Evolutionary conservation across 1,140 invertebrate species (phyloP).

Genomic region (Reticulitermes speratus): DNA sequence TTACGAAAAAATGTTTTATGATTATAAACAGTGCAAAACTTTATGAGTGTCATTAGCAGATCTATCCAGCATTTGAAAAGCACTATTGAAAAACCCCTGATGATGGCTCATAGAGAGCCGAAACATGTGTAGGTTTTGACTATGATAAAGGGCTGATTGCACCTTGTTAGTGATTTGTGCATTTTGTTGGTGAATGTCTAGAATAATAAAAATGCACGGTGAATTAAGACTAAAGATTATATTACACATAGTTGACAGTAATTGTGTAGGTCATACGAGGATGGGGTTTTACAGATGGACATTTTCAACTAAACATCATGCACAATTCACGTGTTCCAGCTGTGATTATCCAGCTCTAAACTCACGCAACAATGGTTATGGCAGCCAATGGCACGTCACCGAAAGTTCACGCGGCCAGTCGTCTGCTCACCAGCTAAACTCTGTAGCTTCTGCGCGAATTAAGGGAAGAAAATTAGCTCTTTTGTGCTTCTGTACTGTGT

Average conservation of each 20-base stretch:
- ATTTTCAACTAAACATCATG: neutral
- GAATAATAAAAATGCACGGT: no score
- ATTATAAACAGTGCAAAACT: no score
- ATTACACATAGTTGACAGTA: neutral
- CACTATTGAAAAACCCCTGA: no score
- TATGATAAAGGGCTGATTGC: no score
- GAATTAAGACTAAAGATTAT: no score
- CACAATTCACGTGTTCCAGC: slow-evolving; percentile 2
- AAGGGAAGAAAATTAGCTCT: slow-evolving; percentile 11
- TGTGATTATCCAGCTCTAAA: neutral
- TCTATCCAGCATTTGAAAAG: no score
- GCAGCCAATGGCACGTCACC: neutral
- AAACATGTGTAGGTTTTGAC: no score
- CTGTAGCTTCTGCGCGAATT: neutral
- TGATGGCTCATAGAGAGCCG: no score
- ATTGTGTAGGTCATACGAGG: neutral
- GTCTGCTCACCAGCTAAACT: neutral
- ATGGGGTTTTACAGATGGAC: neutral
- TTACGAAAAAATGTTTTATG: no score
- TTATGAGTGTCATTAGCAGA: no score
- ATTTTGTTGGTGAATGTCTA: no score
- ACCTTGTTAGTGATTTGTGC: no score
- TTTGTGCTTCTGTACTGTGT: neutral
- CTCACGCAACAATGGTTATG: neutral
- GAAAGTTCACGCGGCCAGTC: neutral